Evolutionary conservation across 2,888 invertebrate genomes (phyloP).

Genomic region (Pseudoips prasinana): DNA sequence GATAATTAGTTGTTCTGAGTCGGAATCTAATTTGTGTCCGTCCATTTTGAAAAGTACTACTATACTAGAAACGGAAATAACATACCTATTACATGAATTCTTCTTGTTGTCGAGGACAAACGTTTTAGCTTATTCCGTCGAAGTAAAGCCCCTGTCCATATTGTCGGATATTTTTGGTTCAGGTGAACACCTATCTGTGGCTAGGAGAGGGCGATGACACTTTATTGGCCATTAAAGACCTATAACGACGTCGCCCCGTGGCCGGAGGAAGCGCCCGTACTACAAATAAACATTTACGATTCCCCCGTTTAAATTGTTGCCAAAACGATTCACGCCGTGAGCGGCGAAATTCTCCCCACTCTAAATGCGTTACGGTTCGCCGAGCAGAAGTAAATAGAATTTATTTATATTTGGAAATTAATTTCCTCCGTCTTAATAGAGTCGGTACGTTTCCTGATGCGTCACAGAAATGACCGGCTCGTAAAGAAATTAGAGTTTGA

Average conservation of each 20-base stretch:
- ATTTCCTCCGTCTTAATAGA: constrained; percentile 65
- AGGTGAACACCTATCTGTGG: constrained; percentile 64
- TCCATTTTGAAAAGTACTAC: no score
- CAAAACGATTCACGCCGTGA: constrained; percentile 68
- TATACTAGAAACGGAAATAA: no score
- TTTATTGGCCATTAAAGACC: constrained; percentile 77
- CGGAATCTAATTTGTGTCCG: no score
- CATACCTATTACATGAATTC: no score
- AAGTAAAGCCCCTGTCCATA: no score
- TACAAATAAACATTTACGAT: constrained; percentile 78
- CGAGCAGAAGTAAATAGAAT: constrained; percentile 74
- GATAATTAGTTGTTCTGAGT: no score
- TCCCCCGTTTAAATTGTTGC: constrained; percentile 73
- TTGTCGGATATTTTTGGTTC: constrained; percentile 38
- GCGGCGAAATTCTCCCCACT: constrained; percentile 54
- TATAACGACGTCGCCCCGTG: constrained; percentile 69
- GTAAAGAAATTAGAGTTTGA: constrained; percentile 33
- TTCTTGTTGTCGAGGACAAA: no score
- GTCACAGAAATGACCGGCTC: constrained; percentile 48
- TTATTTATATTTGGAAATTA: constrained; percentile 77
- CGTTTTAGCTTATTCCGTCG: no score
- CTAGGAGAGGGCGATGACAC: constrained; percentile 64
- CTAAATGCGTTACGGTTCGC: constrained; percentile 71
- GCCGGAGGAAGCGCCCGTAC: constrained; percentile 57
- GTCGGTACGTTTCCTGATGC: constrained; percentile 51